These are phyloP conservation scores for Limnephilus rhombicus DNA, from an alignment of 2,888 invertebrate species.

Conservation along the genomic window DNA sequence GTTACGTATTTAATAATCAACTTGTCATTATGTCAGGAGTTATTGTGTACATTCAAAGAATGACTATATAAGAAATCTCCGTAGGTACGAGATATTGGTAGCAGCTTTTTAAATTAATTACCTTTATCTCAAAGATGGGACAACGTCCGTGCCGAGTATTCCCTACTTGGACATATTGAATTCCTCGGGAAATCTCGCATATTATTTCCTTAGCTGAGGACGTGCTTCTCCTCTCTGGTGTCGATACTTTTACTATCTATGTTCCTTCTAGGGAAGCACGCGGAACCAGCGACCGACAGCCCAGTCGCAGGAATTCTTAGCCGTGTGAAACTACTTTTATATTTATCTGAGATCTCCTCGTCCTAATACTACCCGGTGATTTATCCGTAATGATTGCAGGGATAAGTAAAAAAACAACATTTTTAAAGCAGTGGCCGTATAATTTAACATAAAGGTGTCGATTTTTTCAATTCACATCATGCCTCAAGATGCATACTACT, in stretches of 20 bases:
- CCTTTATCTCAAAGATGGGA: slow-evolving; percentile 20
- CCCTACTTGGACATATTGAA: slow-evolving; percentile 44
- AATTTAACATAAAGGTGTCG: not conserved
- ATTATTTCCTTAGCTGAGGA: slow-evolving; percentile 44
- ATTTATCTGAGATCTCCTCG: not conserved
- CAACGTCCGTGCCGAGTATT: slow-evolving; percentile 19
- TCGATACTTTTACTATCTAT: slow-evolving; percentile 49
- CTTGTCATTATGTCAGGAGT: not conserved
- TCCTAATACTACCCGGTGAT: not conserved
- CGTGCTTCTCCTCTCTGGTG: slow-evolving; percentile 25
- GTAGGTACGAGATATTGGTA: not conserved
- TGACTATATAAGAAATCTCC: not conserved
- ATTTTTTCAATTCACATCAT: not conserved
- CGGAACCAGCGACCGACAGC: slow-evolving; percentile 5
- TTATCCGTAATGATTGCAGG: slow-evolving; percentile 18
- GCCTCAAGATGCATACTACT: not conserved
- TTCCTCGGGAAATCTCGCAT: slow-evolving; percentile 41
- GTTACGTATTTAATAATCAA: not conserved
- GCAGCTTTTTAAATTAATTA: slow-evolving; percentile 26
- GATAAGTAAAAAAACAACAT: not conserved
- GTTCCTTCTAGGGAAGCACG: slow-evolving; percentile 30
- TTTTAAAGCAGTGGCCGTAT: not conserved
- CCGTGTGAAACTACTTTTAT: slow-evolving; percentile 4
- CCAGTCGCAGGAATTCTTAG: not conserved
- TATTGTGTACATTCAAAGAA: not conserved